Conservation (phyloP, 2,113 vertebrate species). For the Phyllopteryx taeniolatus region DNA sequence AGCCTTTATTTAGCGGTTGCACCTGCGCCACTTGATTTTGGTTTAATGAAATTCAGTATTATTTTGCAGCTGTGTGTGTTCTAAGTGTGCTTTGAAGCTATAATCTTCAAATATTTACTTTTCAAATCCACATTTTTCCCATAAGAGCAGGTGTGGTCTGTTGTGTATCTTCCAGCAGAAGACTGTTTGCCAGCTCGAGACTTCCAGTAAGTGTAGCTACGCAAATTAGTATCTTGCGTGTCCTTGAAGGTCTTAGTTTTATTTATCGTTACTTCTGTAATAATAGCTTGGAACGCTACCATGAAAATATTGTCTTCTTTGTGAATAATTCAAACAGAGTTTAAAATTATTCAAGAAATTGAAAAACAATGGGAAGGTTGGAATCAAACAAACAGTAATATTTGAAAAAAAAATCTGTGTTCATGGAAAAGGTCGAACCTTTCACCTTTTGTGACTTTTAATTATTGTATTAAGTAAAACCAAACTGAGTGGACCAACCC, state of each 20-base stretch:
- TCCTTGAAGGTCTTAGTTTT: not conserved
- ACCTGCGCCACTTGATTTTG: conserved; percentile 50
- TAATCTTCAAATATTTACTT: conserved; percentile 58
- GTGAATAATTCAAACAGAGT: not conserved
- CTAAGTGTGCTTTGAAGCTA: conserved; percentile 51
- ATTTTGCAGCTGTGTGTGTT: conserved; percentile 33
- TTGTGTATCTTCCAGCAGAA: conserved; percentile 25
- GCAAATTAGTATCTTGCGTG: conserved; percentile 23
- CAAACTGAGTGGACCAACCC: conserved; percentile 20
- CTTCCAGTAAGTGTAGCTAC: conserved; percentile 42
- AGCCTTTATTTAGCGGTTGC: conserved; percentile 44
- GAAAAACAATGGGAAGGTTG: conserved; percentile 3
- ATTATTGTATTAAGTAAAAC: conserved; percentile 55
- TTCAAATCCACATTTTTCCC: conserved; percentile 39
- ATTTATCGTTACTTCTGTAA: conserved; percentile 24
- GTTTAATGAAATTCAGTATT: conserved; percentile 41
- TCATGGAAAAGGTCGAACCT: not conserved
- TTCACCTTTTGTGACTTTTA: conserved; percentile 51
- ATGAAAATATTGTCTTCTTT: not conserved
- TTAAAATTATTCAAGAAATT: not conserved
- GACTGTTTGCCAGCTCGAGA: conserved; percentile 31
- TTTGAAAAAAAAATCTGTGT: not conserved
- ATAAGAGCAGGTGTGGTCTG: conserved; percentile 56
- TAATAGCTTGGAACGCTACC: conserved; percentile 12
- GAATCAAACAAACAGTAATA: conserved; percentile 1